phyloP scores from a whole-genome alignment of 2,797 vertebrate species.

The Threskiornis aethiopicus region DNA sequence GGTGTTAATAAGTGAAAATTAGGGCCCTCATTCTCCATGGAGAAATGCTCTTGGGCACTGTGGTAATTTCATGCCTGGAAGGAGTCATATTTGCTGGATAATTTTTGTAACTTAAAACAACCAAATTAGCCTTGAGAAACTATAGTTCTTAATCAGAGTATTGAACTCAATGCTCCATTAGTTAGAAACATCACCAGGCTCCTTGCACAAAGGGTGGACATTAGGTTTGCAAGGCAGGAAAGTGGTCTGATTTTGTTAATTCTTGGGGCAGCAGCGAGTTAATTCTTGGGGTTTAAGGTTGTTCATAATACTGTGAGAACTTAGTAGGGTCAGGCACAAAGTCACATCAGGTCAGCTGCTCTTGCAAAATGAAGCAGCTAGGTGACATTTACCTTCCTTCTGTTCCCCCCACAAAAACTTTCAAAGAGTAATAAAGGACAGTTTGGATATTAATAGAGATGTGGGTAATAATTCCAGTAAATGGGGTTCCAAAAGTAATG shows the following conservation, averaged over 20 bases:
- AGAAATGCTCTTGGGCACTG: background rate
- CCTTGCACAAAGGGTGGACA: background rate
- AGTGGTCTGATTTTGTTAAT: background rate
- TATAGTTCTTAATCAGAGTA: background rate
- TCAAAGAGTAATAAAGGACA: background rate
- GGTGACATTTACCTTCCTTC: background rate
- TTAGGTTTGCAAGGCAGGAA: background rate
- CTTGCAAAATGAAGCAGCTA: background rate
- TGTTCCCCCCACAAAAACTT: background rate
- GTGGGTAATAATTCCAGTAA: background rate
- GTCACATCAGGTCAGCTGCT: background rate
- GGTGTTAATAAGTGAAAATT: background rate
- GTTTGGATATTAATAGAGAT: background rate
- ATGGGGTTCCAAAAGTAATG: background rate
- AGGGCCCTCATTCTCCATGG: background rate
- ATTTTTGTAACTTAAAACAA: background rate
- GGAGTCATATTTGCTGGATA: background rate
- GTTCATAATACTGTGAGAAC: background rate
- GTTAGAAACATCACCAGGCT: background rate
- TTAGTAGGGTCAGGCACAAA: background rate
- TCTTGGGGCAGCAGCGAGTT: fast-evolving
- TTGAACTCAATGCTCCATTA: background rate
- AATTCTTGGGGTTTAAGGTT: background rate
- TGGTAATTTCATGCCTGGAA: conserved; percentile 36
- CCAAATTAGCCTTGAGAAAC: conserved; percentile 15